Percentiles rank a stretch among this genome's conserved stretches.
These are phyloP conservation scores for Drosophila neotestacea DNA, from an alignment of 2,888 invertebrate genomes.

Conservation along the genomic window DNA sequence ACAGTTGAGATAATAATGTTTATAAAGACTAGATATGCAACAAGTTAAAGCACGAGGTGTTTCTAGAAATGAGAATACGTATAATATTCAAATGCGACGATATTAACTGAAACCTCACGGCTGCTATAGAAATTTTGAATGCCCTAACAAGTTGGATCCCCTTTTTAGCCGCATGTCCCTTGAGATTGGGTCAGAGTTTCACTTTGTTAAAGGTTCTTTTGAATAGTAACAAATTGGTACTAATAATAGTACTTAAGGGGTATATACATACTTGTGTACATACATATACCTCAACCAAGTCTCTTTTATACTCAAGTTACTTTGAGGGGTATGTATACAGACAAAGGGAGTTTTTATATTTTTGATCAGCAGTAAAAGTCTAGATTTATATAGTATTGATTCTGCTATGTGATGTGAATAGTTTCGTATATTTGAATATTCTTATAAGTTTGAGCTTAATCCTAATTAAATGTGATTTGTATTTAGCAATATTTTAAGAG, in stretches of 20 bases:
- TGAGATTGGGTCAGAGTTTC: too few relatives aligned
- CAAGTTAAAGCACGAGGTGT: neutral
- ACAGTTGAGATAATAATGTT: neutral
- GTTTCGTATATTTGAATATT: conserved; percentile 31
- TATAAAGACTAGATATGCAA: neutral
- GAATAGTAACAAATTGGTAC: neutral
- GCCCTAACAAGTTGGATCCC: neutral
- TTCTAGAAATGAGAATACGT: neutral
- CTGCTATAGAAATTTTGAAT: neutral
- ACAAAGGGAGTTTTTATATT: too few relatives aligned
- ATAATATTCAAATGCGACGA: too few relatives aligned
- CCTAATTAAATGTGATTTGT: conserved; percentile 11
- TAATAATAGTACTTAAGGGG: too few relatives aligned
- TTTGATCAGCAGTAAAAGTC: neutral
- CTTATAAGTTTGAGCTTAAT: conserved; percentile 1
- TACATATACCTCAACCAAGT: too few relatives aligned
- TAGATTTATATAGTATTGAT: neutral
- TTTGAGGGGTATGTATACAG: too few relatives aligned
- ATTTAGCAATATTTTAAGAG: neutral
- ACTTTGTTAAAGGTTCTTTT: too few relatives aligned
- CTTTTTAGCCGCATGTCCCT: neutral
- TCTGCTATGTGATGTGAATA: conserved; percentile 22
- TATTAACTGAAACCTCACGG: neutral
- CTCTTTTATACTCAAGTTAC: too few relatives aligned
- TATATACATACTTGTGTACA: too few relatives aligned